phyloP scores from a whole-genome alignment of 2,797 vertebrate genomes.

The Gouania willdenowi region DNA sequence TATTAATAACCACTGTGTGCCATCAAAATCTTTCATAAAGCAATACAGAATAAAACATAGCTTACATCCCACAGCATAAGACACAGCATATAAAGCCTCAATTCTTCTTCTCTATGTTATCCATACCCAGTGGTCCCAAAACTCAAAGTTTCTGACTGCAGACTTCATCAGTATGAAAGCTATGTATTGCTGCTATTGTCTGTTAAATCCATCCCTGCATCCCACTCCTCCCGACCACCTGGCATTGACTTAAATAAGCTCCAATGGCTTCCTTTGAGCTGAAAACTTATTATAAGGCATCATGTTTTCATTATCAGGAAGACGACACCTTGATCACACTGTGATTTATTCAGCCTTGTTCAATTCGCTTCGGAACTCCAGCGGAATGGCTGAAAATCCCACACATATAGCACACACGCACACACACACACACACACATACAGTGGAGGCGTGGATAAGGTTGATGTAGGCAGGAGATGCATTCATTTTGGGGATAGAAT shows the following conservation, averaged over 20 bases:
- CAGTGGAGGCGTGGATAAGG: conserved; percentile 16
- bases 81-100: too few relatives aligned
- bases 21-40: too few relatives aligned
- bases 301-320: conserved; percentile 71
- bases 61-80: too few relatives aligned
- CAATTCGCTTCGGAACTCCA: conserved; percentile 56
- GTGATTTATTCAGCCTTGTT: conserved; percentile 67
- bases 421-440: conserved; percentile 3
- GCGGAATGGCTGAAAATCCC: conserved; percentile 16
- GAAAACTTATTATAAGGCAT: conserved; percentile 62
- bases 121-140: too few relatives aligned
- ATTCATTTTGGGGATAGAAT: conserved; percentile 60
- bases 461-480: conserved; percentile 33
- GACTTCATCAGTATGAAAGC: conserved; percentile 26
- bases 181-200: conserved; percentile 21
- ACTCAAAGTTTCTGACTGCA: not conserved
- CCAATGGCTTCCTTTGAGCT: conserved; percentile 50
- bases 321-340: conserved; percentile 68
- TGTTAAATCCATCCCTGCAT: conserved; percentile 20
- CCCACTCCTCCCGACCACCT: conserved; percentile 27
- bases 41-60: too few relatives aligned
- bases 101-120: too few relatives aligned
- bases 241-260: conserved; percentile 46
- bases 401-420: not conserved
- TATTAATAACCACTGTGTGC: too few relatives aligned